phyloP scores from a whole-genome alignment of 2,113 vertebrate species.

The Meleagris gallopavo region DNA sequence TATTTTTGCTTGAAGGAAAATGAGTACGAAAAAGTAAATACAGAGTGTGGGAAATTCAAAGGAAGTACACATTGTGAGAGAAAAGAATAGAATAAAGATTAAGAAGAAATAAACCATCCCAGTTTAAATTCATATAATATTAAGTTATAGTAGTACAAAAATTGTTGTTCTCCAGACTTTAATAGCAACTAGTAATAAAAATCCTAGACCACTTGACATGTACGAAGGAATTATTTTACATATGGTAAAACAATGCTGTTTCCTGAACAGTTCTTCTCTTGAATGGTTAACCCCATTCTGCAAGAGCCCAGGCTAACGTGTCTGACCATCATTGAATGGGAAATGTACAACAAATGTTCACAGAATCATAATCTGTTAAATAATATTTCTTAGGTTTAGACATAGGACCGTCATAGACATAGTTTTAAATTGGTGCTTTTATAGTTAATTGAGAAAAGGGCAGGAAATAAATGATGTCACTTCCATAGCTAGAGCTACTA shows the following conservation, averaged over 20 bases:
- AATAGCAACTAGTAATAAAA: neutral
- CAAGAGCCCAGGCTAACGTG: neutral
- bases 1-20: constrained; percentile 35
- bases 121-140: neutral
- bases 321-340: neutral
- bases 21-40: neutral
- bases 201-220: neutral
- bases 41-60: constrained; percentile 10
- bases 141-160: neutral
- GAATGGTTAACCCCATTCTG: neutral
- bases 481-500: neutral
- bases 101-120: neutral
- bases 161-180: neutral
- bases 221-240: neutral
- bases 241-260: neutral
- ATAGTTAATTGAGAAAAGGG: neutral
- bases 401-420: neutral
- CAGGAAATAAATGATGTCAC: neutral
- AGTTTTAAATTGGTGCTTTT: neutral
- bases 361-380: neutral
- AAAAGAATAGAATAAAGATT: neutral
- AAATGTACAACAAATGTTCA: neutral
- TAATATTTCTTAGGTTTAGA: neutral
- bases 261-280: neutral
- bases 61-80: neutral